Conservation (phyloP, 2,888 invertebrate genomes). For the Dendrolimus pini region DNA sequence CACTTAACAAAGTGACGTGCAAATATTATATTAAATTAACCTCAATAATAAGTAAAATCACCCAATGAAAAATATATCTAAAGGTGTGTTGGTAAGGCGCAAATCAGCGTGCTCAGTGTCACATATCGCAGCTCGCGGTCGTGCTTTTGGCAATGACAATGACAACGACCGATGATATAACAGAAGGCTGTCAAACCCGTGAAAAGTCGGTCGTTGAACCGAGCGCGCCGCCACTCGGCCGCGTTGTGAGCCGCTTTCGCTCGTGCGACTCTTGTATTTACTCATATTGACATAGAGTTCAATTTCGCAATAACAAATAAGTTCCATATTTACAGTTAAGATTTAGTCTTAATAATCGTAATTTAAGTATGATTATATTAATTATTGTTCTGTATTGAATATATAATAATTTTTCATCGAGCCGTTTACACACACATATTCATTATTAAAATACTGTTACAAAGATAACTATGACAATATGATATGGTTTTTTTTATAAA, state of each 20-base stretch:
- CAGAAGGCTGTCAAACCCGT: constrained; percentile 75
- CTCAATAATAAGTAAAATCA: constrained; percentile 10
- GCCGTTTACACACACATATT: no score
- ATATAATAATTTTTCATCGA: no score
- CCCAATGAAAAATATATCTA: constrained; percentile 45
- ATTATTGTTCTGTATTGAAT: no score
- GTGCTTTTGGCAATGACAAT: constrained; percentile 75
- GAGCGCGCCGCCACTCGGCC: constrained; percentile 43
- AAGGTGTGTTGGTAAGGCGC: constrained; percentile 39
- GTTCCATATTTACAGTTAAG: constrained; percentile 44
- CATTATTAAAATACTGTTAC: no score
- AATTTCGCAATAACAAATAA: constrained; percentile 30
- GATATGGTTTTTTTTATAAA: no score
- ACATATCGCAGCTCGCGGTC: constrained; percentile 12
- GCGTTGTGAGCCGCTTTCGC: constrained; percentile 54
- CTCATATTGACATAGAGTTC: constrained; percentile 42
- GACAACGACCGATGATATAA: constrained; percentile 75
- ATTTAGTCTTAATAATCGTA: constrained; percentile 28
- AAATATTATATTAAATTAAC: constrained; percentile 20
- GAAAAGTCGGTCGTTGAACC: constrained; percentile 77
- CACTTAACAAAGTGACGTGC: constrained; percentile 19
- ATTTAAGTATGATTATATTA: no score
- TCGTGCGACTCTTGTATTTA: constrained; percentile 61
- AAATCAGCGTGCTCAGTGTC: constrained; percentile 43
- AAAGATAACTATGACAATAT: no score